Base-by-base conservation (phyloP, 37 sponge, comb jelly and placozoan genomes). In the Cliona cf. orientalis region DNA sequence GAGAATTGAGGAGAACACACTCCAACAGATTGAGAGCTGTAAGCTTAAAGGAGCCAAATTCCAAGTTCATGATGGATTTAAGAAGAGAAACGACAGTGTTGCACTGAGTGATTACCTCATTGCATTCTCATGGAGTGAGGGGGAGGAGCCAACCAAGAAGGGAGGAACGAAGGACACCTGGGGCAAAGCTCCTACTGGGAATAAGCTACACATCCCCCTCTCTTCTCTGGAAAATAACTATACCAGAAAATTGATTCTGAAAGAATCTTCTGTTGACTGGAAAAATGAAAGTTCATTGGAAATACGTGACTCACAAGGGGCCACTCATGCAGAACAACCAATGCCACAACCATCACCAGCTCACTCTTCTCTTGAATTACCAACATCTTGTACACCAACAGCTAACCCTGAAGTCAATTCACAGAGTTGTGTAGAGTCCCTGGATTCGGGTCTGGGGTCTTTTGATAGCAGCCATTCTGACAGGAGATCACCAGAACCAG, bases 81-180 rank as follows among this genome's bases (percentile, higher is more conserved):
- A 74, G 26, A 17, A 83, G 9, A 36, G 84, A 45, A 83, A 83
- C 40, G 44, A 23, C 23, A 34, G 6, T 62, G 75, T 83, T 31
- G 84, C 84, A 3, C 22, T 63, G 26, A 83, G 84, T 62, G 56
- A 43, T 9, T 74, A 74, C 28, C 75, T 83, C 32, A 5, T 83
- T 9, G 84, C 84, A 34, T 83, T 83, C 36, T 74, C 84, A 29
- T 83, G 84, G 84, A 41, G 75, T 31, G 55, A 65, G 5, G 84
- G 68, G 39, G 33, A 31, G 35, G 67, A 26, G 4, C 84, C 84
- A 2, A 83, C 63, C 53, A 63, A 74, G 26, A 63, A 74, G 26
- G 84, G 84, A 2, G 84, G 84, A 25, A 83, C 84, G 14, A 2
- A 39, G 29, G 67, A 83, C 56, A 83, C 84, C 1, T 83, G 84